A percentile compares a stretch with the other conserved stretches of the same genome.
phyloP scores from a whole-genome alignment of 2,888 invertebrate genomes.

The Itoplectis maculator region DNA sequence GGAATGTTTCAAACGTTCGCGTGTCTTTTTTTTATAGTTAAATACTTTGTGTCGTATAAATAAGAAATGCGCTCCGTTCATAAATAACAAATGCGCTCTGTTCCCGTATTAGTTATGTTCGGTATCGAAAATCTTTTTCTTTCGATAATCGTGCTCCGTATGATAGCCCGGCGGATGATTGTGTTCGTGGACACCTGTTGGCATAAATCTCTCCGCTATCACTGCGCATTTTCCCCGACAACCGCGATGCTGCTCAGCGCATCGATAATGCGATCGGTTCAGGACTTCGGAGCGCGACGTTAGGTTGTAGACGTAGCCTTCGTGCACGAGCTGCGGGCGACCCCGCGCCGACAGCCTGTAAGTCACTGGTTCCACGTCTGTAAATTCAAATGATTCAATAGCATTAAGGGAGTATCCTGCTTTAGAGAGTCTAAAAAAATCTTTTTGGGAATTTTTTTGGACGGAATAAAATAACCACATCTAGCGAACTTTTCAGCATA shows the following conservation, averaged over 20 bases:
- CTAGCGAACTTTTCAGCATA: too few species aligned
- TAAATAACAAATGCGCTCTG: slow-evolving; percentile 41
- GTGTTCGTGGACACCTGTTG: slow-evolving; percentile 78
- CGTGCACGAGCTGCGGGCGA: slow-evolving; percentile 77
- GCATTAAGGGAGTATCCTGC: too few species aligned
- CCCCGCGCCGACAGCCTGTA: slow-evolving; percentile 78
- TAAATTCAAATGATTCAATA: slow-evolving; percentile 1
- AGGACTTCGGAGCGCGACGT: slow-evolving; percentile 77
- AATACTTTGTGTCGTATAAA: slow-evolving; percentile 45
- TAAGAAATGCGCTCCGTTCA: slow-evolving; percentile 45
- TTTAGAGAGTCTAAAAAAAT: too few species aligned
- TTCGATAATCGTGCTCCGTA: slow-evolving; percentile 77
- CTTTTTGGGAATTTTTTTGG: too few species aligned
- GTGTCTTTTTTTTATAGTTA: slow-evolving; percentile 10
- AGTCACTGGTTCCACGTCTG: slow-evolving; percentile 76
- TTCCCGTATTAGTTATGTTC: slow-evolving; percentile 62
- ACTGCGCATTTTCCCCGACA: slow-evolving; percentile 79
- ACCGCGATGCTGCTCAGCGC: slow-evolving; percentile 79
- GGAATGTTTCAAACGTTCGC: slow-evolving; percentile 59
- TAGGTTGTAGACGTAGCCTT: slow-evolving; percentile 79
- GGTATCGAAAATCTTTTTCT: slow-evolving; percentile 74
- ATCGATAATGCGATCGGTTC: slow-evolving; percentile 78
- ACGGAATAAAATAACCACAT: too few species aligned
- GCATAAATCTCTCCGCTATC: slow-evolving; percentile 79
- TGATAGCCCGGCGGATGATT: slow-evolving; percentile 79